phyloP scores from a whole-genome alignment of 2,888 invertebrate species.

The Ctena decussata region DNA sequence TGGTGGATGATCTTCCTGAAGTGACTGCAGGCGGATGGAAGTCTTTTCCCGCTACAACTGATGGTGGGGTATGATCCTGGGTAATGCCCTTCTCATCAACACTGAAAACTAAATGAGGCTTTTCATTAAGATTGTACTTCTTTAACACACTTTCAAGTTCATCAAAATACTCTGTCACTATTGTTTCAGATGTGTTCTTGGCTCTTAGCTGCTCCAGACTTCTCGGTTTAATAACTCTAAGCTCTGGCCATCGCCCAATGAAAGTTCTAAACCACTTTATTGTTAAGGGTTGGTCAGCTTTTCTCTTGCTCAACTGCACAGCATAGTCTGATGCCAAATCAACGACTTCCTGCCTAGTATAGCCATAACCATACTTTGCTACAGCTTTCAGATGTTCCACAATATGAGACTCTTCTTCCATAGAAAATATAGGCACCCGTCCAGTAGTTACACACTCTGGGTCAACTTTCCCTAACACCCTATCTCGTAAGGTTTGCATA shows the following conservation, averaged over 20 bases:
- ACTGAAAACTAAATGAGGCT: constrained; percentile 42
- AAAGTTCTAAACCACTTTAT: constrained; percentile 34
- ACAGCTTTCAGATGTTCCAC: constrained; percentile 34
- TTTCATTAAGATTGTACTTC: constrained; percentile 27
- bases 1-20: constrained; percentile 22
- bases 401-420: constrained; percentile 22
- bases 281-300: background rate
- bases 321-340: constrained; percentile 29
- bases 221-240: constrained; percentile 25
- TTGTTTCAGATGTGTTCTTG: background rate
- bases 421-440: background rate
- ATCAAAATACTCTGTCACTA: constrained; percentile 17
- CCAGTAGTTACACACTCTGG: constrained; percentile 9
- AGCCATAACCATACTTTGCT: constrained; percentile 36
- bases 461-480: constrained; percentile 4
- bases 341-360: constrained; percentile 21
- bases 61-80: constrained; percentile 25
- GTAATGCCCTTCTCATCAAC: constrained; percentile 48
- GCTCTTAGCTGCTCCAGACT: constrained; percentile 1
- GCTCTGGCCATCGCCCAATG: constrained; percentile 35
- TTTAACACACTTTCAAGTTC: background rate
- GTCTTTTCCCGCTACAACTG: constrained; percentile 18
- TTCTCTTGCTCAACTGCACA: background rate
- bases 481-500: constrained; percentile 18
- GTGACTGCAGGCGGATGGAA: constrained; percentile 4